phyloP scores from a whole-genome alignment of 1,140 invertebrate species.

The Habropoda laboriosa region DNA sequence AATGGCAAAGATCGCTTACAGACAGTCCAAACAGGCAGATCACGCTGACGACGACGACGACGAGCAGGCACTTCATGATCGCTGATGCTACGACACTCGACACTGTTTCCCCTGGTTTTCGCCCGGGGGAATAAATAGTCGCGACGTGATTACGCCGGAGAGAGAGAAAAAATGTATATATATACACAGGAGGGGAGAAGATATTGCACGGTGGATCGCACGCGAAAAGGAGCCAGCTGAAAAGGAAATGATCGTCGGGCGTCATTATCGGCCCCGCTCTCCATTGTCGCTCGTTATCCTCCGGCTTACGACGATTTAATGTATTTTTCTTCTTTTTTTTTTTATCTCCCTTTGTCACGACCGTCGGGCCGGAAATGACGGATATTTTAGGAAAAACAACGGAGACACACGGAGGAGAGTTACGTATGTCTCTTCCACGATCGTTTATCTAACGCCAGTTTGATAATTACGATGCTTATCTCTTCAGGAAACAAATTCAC shows the following conservation, averaged over 20 bases:
- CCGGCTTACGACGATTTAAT: not conserved
- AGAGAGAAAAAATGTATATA: not conserved
- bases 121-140: constrained; percentile 18
- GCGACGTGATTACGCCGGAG: not conserved
- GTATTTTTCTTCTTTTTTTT: not conserved
- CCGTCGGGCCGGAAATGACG: not conserved
- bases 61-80: constrained; percentile 24
- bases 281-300: not conserved
- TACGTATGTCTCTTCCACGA: not conserved
- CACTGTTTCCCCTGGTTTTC: not conserved
- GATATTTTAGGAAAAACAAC: too few species aligned
- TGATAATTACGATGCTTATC: not conserved
- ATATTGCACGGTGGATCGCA: not conserved
- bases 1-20: constrained; percentile 13
- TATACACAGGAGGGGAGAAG: not conserved
- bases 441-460: not conserved
- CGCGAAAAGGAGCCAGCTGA: not conserved
- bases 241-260: not conserved
- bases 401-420: not conserved
- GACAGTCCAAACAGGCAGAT: not conserved
- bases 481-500: constrained; percentile 3
- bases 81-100: not conserved
- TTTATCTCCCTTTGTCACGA: not conserved
- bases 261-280: not conserved
- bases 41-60: not conserved